Evolutionary conservation across 2,888 invertebrate genomes (phyloP).

Genomic region (Pristionchus exspectatus): DNA sequence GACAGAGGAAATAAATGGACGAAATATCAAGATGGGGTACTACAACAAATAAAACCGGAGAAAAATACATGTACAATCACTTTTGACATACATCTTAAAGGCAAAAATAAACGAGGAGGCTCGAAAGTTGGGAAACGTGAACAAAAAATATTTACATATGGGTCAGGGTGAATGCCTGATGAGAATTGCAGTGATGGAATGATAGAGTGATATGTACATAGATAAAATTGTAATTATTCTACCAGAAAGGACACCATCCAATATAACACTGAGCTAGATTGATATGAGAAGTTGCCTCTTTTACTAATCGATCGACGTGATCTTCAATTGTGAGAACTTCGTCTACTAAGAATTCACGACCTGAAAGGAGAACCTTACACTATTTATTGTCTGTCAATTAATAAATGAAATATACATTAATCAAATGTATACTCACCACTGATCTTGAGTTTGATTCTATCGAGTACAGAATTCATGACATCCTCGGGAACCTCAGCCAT

Average conservation of each 20-base stretch:
- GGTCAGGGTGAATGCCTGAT: neutral
- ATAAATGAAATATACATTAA: too few species aligned
- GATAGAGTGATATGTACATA: neutral
- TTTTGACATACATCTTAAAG: neutral
- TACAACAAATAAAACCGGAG: neutral
- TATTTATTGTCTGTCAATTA: neutral
- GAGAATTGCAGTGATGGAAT: neutral
- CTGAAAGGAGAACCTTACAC: neutral
- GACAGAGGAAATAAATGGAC: neutral
- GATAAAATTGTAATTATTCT: constrained; percentile 29
- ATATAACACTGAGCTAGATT: constrained; percentile 88
- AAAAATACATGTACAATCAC: neutral
- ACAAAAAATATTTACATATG: neutral
- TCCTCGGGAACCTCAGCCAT: constrained; percentile 58
- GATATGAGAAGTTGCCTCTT: constrained; percentile 97
- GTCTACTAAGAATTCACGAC: constrained; percentile 17
- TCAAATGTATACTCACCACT: constrained; percentile 60
- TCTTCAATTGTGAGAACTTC: constrained; percentile 84
- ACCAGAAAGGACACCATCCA: constrained; percentile 85
- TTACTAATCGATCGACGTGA: constrained; percentile 94
- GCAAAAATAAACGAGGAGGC: neutral
- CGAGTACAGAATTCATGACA: constrained; percentile 64
- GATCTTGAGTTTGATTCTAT: constrained; percentile 72
- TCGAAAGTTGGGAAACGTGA: neutral
- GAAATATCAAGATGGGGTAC: neutral